Evolutionary conservation across 2,888 invertebrate genomes (phyloP), one percentile per base, ranked within the genome.

Genomic region (Lepidochitona cinerea): DNA sequence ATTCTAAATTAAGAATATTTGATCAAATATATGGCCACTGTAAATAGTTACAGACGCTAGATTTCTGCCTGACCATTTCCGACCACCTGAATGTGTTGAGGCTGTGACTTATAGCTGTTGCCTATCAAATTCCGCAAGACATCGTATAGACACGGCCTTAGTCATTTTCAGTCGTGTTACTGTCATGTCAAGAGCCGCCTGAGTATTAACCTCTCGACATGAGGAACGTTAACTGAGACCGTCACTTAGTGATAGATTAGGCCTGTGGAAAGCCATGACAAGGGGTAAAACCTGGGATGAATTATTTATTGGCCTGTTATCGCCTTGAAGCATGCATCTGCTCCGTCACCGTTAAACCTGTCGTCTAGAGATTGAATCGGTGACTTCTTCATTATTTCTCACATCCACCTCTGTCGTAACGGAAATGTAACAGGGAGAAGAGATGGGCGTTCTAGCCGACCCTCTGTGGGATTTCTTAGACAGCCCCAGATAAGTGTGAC

Each of bases 1-100:
- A 59, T 59, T 59, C 59, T 59, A 59, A 59, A 59, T 59, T 59
- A 59, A 59, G 59, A 29, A 29, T 29, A 59, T 59, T 59, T 59
- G 59, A 59, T 59, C 59, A 59, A 29, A 59, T 59, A 12, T 9
- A 18, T 2, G 59, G 59, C 59, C 23, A 4, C 59, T 49, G 59
- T 59, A 29, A 59, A 59, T 29, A 59, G 59, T 32, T 59, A 14
- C 7, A 18, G 32, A 59, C 32, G 59, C 26, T 29, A n/a, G n/a
- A n/a, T n/a, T n/a, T n/a, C n/a, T n/a, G n/a, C n/a, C n/a, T n/a
- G n/a, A n/a, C n/a, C n/a, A n/a, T n/a, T n/a, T n/a, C n/a, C n/a
- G n/a, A n/a, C n/a, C n/a, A n/a, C n/a, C n/a, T n/a, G n/a, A n/a
- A n/a, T n/a, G n/a, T n/a, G n/a, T n/a, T n/a, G n/a, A n/a, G n/a